Conservation (phyloP, 1,140 invertebrate genomes). For the Geopemphigus sp. region DNA sequence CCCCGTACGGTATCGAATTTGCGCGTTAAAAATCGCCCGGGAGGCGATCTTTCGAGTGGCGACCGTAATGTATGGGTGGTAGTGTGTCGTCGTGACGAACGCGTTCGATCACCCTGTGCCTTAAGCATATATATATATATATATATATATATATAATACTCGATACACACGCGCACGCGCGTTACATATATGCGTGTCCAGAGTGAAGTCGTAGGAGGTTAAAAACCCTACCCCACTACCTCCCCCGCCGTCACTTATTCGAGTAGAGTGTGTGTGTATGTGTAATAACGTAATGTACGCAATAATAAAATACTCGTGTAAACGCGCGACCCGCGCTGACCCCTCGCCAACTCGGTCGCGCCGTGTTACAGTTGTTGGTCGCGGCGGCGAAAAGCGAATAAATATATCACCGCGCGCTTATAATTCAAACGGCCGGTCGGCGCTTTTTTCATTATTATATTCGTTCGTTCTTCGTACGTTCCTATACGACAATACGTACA, state of each 20-base stretch:
- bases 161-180: background rate
- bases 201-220: background rate
- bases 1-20: no score
- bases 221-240: background rate
- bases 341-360: background rate
- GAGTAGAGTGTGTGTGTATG: background rate
- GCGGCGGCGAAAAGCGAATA: background rate
- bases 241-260: background rate
- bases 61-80: no score
- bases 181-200: background rate
- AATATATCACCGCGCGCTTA: background rate
- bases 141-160: background rate
- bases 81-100: no score
- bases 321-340: conserved; percentile 36
- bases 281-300: conserved; percentile 22
- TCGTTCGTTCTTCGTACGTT: background rate
- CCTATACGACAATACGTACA: no score
- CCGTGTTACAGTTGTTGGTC: conserved; percentile 27
- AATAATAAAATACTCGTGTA: conserved; percentile 41
- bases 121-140: background rate
- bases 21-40: no score
- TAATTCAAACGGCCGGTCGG: background rate
- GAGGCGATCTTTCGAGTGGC: no score
- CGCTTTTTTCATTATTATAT: background rate
- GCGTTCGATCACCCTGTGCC: background rate